phyloP scores from a whole-genome alignment of 2,888 invertebrate genomes.

The Fabriciana adippe region DNA sequence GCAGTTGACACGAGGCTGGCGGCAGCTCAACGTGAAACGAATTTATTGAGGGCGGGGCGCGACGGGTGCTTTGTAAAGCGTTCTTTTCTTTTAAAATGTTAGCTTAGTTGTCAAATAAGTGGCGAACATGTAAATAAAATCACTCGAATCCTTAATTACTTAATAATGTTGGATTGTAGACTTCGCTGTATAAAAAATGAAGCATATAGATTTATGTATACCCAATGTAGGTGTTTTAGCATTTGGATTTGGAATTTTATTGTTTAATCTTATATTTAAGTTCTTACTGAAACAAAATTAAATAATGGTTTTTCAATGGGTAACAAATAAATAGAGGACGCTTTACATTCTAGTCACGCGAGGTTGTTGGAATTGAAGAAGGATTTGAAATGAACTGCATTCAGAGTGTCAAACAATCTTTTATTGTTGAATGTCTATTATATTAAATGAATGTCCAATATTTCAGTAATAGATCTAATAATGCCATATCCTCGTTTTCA shows the following conservation, averaged over 20 bases:
- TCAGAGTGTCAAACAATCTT: constrained; percentile 51
- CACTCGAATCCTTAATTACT: not conserved
- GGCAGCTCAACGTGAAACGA: constrained; percentile 44
- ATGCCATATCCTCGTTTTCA: constrained; percentile 31
- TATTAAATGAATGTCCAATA: constrained; percentile 36
- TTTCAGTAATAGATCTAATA: constrained; percentile 23
- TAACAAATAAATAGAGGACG: constrained; percentile 27
- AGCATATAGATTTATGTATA: constrained; percentile 7
- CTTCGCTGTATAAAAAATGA: constrained; percentile 4
- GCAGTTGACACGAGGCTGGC: constrained; percentile 43
- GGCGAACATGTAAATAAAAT: constrained; percentile 3
- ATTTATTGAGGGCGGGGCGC: constrained; percentile 39
- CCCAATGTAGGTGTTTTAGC: not conserved
- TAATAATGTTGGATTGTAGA: not conserved
- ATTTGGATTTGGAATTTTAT: not conserved
- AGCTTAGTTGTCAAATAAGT: constrained; percentile 2
- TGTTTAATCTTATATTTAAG: not conserved
- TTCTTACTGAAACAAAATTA: not conserved
- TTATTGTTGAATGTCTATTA: constrained; percentile 46
- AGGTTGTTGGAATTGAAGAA: constrained; percentile 33
- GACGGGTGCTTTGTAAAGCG: constrained; percentile 43
- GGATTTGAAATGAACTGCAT: constrained; percentile 49
- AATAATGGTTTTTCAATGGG: not conserved
- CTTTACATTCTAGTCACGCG: constrained; percentile 46
- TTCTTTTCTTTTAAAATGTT: constrained; percentile 20